These are phyloP conservation scores for Hyppa rectilinea DNA, from an alignment of 2,888 invertebrate species.

Conservation along the genomic window DNA sequence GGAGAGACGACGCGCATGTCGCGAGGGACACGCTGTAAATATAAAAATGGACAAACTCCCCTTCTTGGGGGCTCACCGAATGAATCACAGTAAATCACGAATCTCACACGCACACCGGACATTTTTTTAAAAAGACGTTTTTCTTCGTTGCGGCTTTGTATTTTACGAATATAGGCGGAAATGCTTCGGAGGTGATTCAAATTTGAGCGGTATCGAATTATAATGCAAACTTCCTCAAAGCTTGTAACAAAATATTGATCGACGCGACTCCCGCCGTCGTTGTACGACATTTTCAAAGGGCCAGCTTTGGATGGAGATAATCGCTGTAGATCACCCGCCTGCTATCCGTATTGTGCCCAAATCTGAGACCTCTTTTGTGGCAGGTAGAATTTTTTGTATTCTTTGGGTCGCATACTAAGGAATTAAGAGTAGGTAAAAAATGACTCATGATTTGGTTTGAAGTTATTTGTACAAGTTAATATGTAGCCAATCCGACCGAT, in stretches of 20 bases:
- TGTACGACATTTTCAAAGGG: slow-evolving; percentile 82
- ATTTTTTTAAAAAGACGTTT: slow-evolving; percentile 75
- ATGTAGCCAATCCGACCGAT: slow-evolving; percentile 15
- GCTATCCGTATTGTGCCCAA: slow-evolving; percentile 81
- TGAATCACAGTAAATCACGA: slow-evolving; percentile 87
- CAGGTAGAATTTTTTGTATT: slow-evolving; percentile 88
- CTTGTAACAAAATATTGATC: slow-evolving; percentile 88
- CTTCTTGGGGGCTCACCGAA: slow-evolving; percentile 87
- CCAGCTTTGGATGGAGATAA: slow-evolving; percentile 79
- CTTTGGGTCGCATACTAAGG: slow-evolving; percentile 80
- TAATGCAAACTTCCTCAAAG: slow-evolving; percentile 82
- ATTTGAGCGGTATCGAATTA: slow-evolving; percentile 81
- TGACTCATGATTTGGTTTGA: slow-evolving; percentile 63
- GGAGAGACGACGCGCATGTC: slow-evolving; percentile 89
- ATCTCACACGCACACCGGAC: slow-evolving; percentile 75
- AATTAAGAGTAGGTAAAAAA: slow-evolving; percentile 72
- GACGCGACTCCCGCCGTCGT: slow-evolving; percentile 78
- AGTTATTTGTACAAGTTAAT: slow-evolving; percentile 38
- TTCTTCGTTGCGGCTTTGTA: slow-evolving; percentile 67
- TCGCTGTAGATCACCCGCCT: slow-evolving; percentile 81
- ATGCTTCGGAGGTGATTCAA: slow-evolving; percentile 73
- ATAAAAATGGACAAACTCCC: slow-evolving; percentile 90
- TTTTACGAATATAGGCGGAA: slow-evolving; percentile 57
- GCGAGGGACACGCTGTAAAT: slow-evolving; percentile 89
- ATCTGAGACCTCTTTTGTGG: slow-evolving; percentile 79